These are phyloP conservation scores for Anastrepha ludens DNA, from an alignment of 1,140 invertebrate genomes.

Conservation along the genomic window DNA sequence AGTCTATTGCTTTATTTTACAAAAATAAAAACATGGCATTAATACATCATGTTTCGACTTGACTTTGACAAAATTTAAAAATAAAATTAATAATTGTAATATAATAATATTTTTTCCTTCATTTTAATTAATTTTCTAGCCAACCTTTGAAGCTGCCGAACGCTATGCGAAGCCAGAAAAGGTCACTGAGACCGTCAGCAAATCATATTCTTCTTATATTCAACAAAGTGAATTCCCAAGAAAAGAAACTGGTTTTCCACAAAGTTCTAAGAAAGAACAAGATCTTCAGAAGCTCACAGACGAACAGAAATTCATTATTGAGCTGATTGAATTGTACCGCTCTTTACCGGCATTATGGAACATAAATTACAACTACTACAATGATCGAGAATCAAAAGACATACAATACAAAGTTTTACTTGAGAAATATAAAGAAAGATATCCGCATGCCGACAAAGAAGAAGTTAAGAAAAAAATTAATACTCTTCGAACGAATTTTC, in stretches of 20 bases:
- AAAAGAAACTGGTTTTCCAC: too few species aligned
- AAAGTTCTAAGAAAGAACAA: neutral
- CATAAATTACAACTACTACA: neutral
- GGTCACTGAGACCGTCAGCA: neutral
- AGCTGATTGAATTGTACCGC: constrained; percentile 62
- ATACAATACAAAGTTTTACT: constrained; percentile 68
- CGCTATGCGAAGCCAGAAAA: neutral
- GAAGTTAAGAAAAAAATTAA: constrained; percentile 72
- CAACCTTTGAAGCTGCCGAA: too few species aligned
- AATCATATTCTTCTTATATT: neutral
- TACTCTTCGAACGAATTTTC: constrained; percentile 71
- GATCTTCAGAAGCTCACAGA: too few species aligned
- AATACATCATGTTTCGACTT: too few species aligned
- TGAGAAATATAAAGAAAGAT: constrained; percentile 67
- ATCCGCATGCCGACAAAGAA: constrained; percentile 69
- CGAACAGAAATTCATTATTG: neutral
- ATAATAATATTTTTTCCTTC: too few species aligned
- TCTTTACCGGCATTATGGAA: constrained; percentile 72
- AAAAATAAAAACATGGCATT: too few species aligned
- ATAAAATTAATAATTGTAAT: too few species aligned
- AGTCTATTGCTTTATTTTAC: too few species aligned
- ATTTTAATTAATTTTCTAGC: too few species aligned
- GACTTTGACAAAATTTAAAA: too few species aligned
- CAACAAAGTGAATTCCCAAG: too few species aligned
- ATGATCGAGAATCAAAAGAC: constrained; percentile 55